These are phyloP conservation scores for Oreochromis aureus DNA, from an alignment of 2,113 vertebrate genomes.

Conservation along the genomic window DNA sequence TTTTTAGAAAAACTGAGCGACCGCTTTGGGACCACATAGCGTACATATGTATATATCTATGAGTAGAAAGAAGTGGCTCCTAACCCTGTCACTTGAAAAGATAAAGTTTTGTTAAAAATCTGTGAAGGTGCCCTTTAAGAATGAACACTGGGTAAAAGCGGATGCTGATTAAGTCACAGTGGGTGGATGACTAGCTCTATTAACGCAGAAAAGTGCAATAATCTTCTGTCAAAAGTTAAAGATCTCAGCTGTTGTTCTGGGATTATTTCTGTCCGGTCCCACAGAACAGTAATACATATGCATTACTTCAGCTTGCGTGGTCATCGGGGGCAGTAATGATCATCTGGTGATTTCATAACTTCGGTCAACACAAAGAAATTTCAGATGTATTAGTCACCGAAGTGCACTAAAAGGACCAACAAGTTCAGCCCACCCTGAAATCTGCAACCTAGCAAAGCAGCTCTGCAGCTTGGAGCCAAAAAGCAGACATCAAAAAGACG, in stretches of 20 bases:
- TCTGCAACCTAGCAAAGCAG: not conserved
- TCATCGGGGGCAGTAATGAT: not conserved
- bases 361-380: not conserved
- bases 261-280: not conserved
- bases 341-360: constrained; percentile 3
- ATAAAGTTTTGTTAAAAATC: not conserved
- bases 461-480: not conserved
- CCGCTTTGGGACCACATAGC: no score
- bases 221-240: not conserved
- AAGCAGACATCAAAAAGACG: not conserved
- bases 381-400: constrained; percentile 13
- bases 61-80: not conserved
- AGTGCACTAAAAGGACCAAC: not conserved
- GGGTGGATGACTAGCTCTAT: not conserved
- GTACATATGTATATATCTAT: no score
- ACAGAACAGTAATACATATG: not conserved
- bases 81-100: not conserved
- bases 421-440: not conserved
- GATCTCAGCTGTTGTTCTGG: not conserved
- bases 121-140: not conserved
- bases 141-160: not conserved
- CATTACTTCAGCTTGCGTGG: not conserved
- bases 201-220: not conserved
- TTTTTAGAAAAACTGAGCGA: no score
- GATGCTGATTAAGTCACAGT: not conserved